Conservation (phyloP, 2,113 vertebrate species). For the Equus quagga region DNA sequence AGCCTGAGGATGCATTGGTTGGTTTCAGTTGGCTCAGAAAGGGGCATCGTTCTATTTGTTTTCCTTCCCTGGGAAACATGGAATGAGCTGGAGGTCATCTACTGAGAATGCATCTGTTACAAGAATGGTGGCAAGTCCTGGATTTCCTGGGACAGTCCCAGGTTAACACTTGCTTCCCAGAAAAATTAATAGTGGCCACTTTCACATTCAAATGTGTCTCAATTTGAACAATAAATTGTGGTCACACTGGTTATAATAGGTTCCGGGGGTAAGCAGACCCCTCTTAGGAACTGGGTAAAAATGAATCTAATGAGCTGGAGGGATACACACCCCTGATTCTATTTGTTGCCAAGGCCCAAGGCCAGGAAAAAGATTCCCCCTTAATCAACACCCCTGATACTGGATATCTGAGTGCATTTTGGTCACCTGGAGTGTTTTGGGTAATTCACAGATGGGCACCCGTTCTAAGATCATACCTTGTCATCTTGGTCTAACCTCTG, state of each 20-base stretch:
- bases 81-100: not conserved
- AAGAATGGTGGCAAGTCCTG: not conserved
- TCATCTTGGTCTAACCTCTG: not conserved
- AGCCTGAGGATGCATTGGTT: slow-evolving; percentile 51
- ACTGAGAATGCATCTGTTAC: not conserved
- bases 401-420: not conserved
- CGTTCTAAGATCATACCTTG: not conserved
- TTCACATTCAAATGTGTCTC: not conserved
- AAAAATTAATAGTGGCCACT: slow-evolving; percentile 1
- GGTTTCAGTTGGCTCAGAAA: slow-evolving; percentile 64
- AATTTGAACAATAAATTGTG: not conserved
- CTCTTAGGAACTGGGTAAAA: not conserved
- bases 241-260: not conserved
- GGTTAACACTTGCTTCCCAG: not conserved
- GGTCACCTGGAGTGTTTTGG: not conserved
- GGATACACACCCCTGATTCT: not conserved
- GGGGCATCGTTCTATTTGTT: slow-evolving; percentile 15
- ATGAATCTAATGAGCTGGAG: not conserved
- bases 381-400: not conserved
- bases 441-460: not conserved
- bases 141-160: not conserved
- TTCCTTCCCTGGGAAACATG: not conserved
- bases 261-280: not conserved
- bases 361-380: not conserved
- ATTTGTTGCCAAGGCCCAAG: not conserved